Evolutionary conservation across 2,888 invertebrate genomes (phyloP), one percentile per base, ranked within the genome.

Genomic region (Drosophila anomelani): DNA sequence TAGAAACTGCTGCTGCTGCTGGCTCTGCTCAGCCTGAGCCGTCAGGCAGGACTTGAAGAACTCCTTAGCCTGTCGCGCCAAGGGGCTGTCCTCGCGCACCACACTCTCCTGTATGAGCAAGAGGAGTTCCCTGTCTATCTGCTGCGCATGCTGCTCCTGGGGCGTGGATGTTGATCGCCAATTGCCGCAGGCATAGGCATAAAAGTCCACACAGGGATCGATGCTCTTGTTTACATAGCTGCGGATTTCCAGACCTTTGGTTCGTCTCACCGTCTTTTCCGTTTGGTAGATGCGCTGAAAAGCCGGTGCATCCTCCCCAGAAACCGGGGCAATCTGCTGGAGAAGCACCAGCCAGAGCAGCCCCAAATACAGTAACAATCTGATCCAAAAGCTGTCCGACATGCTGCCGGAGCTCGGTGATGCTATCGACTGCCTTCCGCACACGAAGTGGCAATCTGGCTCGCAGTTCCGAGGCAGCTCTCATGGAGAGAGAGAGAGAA

Each of bases 181-280:
- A 58, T 90, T 90, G 32, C 92, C 92, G 49, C 92, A 92, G 23
- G 92, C 91, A 56, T 85, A 92, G 44, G 91, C 92, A 69, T 91
- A 92, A 39, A 92, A 92, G 60, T 92, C 92, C 10, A 60, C 68
- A 60, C 92, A 92, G 5, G 92, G 92, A 84, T 91, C 78, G 0
- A 76, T 78, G 5, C 69, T 78, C 0, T 80, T 67, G 62, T 92
- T 92, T 75, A 92, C 83, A 38, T 87, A 87, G 3, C 76, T 73
- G 0, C 76, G 81, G 47, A 92, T 80, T 29, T 90, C 85, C 4
- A 69, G 70, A 1, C 86, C 81, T 53, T 88, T 89, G 1, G 73
- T 69, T 12, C 78, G 79, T 3, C 90, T 84, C 56, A 87, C 75
- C 12, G 76, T 79, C 23, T 85, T 81, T 49, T 83, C 85, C 32